Percentiles rank a stretch among this genome's conserved stretches.
phyloP scores from a whole-genome alignment of 2,113 vertebrate genomes.

The Notothenia rossii region DNA sequence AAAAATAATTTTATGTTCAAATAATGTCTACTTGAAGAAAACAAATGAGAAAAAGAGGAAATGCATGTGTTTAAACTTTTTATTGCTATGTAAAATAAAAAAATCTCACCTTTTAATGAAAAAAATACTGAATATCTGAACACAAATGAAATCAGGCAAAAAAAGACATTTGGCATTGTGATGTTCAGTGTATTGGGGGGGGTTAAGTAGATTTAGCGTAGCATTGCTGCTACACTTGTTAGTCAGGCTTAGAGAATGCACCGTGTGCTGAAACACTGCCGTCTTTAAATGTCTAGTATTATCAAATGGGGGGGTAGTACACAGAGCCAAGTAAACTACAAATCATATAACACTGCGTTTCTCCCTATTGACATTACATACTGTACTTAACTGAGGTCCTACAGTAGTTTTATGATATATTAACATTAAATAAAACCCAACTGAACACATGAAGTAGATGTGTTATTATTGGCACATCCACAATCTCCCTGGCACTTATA shows the following conservation, averaged over 20 bases:
- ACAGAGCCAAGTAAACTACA: slow-evolving; percentile 49
- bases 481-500: slow-evolving; percentile 71
- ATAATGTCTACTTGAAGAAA: neutral
- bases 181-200: slow-evolving; percentile 34
- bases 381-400: slow-evolving; percentile 60
- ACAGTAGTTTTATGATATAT: slow-evolving; percentile 53
- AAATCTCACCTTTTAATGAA: slow-evolving; percentile 75
- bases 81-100: slow-evolving; percentile 87
- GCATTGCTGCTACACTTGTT: slow-evolving; percentile 3
- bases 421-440: slow-evolving; percentile 60
- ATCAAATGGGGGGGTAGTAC: slow-evolving; percentile 17
- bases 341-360: slow-evolving; percentile 58
- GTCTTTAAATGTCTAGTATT: slow-evolving; percentile 41
- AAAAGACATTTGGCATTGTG: slow-evolving; percentile 79
- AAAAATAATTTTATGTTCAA: too few species aligned
- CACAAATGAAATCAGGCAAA: slow-evolving; percentile 67
- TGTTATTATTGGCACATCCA: slow-evolving; percentile 74
- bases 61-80: slow-evolving; percentile 77
- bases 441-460: slow-evolving; percentile 66
- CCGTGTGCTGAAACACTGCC: slow-evolving; percentile 28
- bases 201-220: slow-evolving; percentile 45
- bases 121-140: slow-evolving; percentile 56
- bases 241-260: slow-evolving; percentile 51
- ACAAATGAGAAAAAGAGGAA: slow-evolving; percentile 17
- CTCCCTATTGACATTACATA: slow-evolving; percentile 61